These are phyloP conservation scores for Whitmania pigra DNA, from an alignment of 1,140 invertebrate genomes.

Conservation along the genomic window DNA sequence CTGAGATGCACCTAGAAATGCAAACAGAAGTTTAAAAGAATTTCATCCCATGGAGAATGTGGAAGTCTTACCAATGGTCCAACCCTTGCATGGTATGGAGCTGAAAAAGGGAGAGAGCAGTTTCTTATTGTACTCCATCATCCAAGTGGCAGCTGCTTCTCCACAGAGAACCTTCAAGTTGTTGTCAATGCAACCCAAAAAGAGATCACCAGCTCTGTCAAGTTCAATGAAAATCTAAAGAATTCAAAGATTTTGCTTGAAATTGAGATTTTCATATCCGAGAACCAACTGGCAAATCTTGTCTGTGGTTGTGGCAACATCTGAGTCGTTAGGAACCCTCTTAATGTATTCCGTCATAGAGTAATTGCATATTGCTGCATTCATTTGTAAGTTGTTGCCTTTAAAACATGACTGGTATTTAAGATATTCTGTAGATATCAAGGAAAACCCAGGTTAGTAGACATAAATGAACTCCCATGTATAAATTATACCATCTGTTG, in stretches of 20 bases:
- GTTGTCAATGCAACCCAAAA: background rate
- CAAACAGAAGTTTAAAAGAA: background rate
- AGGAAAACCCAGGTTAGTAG: no score
- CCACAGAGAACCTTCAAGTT: slow-evolving; percentile 5
- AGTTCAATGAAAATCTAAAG: background rate
- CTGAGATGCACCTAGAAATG: background rate
- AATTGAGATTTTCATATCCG: background rate
- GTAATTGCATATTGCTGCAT: no score
- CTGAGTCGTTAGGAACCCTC: no score
- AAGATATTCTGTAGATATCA: no score
- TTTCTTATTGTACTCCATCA: background rate
- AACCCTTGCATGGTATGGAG: background rate
- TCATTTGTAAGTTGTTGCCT: no score
- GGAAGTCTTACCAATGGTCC: background rate
- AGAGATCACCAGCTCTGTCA: background rate
- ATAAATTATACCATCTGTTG: background rate
- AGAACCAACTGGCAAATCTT: no score
- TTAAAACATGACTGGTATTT: no score
- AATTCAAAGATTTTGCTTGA: background rate
- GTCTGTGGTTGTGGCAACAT: no score
- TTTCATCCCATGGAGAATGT: background rate
- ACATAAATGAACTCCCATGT: no score
- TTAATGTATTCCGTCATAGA: no score
- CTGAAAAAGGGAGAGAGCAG: background rate
- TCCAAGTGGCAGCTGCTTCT: slow-evolving; percentile 1